Evolutionary conservation across 1,140 invertebrate genomes (phyloP).

Genomic region (Pristionchus pacificus): DNA sequence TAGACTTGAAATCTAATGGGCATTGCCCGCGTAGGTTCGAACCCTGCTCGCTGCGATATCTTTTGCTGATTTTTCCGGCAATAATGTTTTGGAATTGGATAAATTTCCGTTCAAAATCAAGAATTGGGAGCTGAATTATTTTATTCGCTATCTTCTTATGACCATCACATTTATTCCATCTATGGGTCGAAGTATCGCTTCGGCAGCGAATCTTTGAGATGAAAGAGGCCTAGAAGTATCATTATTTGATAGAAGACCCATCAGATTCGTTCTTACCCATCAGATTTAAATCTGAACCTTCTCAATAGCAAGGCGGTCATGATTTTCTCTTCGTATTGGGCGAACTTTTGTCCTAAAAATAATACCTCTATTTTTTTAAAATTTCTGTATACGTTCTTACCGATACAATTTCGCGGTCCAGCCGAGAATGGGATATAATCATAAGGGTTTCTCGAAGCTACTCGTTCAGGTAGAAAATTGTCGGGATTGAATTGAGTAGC

Average conservation of each 20-base stretch:
- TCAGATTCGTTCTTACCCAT: no score
- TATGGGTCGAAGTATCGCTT: no score
- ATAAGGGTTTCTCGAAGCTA: constrained; percentile 59
- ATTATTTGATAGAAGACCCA: no score
- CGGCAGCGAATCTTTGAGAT: no score
- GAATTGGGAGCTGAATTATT: no score
- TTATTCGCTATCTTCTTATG: no score
- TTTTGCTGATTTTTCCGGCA: no score
- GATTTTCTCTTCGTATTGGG: constrained; percentile 78
- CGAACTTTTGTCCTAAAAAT: constrained; percentile 68
- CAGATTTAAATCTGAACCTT: constrained; percentile 68
- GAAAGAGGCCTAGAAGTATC: no score
- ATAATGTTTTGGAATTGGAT: no score
- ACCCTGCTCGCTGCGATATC: constrained; percentile 74
- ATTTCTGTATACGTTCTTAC: constrained; percentile 76
- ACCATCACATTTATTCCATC: no score
- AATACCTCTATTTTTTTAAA: constrained; percentile 74
- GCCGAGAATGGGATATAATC: constrained; percentile 59
- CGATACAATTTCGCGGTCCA: constrained; percentile 60
- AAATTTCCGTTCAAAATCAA: no score
- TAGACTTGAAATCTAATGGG: constrained; percentile 85
- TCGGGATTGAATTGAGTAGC: constrained; percentile 82
- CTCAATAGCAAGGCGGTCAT: constrained; percentile 77
- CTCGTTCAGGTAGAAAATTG: constrained; percentile 79
- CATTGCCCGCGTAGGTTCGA: constrained; percentile 81